Evolutionary conservation across 1,140 invertebrate species (phyloP), one percentile per base, ranked within the genome.

Genomic region (Aphelenchoides avenae): DNA sequence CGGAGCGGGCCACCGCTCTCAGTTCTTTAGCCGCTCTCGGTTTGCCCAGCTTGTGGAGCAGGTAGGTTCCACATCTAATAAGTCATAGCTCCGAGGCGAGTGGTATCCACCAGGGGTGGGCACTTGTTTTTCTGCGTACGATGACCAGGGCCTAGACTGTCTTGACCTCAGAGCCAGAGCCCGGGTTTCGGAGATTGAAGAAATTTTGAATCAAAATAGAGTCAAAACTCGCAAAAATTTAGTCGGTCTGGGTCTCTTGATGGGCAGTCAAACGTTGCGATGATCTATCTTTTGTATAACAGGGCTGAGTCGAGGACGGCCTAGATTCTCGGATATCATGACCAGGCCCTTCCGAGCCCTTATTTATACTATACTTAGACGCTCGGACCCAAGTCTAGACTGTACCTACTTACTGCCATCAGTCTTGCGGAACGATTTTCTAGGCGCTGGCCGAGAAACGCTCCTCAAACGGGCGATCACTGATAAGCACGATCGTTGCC

Each of bases 21-120:
- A 11, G 48, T 54, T 53, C 48, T 53, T 42, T 56, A 15, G n/a
- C 20, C 48, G 44, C n/a, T 52, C 50, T n/a, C 4, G 24, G 29
- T 52, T 52, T 26, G 50, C 50, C 13, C 9, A 11, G 15, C 13
- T 54, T 11, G 50, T 52, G 11, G 50, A 52, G 56, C 50, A 52
- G 56, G 50, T 52, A 27, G n/a, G n/a, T n/a, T n/a, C n/a, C n/a
- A n/a, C n/a, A n/a, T n/a, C n/a, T n/a, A n/a, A n/a, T n/a, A n/a
- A n/a, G n/a, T n/a, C n/a, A n/a, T n/a, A n/a, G n/a, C n/a, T n/a
- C n/a, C n/a, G n/a, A n/a, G n/a, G n/a, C n/a, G n/a, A n/a, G n/a
- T n/a, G n/a, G 50, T 52, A 49, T 36, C 29, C n/a, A 34, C 1
- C 15, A 2, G 15, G 11, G n/a, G 11, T 13, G 15, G 43, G 30